phyloP scores from a whole-genome alignment of 2,888 invertebrate species.

The Phyllotreta striolata region DNA sequence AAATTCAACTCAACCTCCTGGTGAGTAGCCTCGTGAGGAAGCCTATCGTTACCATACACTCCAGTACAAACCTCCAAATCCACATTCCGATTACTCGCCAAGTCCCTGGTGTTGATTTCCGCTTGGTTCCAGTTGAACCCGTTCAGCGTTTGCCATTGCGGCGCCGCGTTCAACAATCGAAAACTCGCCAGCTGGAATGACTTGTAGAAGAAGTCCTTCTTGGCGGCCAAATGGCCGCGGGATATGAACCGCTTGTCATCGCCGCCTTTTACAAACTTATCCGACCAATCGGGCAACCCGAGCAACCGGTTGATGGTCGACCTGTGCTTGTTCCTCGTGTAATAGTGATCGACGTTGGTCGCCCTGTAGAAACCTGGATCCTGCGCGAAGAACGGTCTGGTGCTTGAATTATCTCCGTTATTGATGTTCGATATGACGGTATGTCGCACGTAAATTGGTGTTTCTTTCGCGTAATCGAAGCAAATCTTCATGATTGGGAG shows the following conservation, averaged over 20 bases:
- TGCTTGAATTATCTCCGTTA: constrained; percentile 62
- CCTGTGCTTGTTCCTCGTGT: constrained; percentile 50
- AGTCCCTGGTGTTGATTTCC: constrained; percentile 63
- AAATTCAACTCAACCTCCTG: constrained; percentile 50
- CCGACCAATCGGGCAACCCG: constrained; percentile 46
- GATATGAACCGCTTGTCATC: constrained; percentile 60
- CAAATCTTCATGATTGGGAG: constrained; percentile 65
- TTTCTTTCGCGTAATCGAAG: constrained; percentile 62
- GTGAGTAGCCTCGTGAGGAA: constrained; percentile 62
- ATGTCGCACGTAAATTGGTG: constrained; percentile 65
- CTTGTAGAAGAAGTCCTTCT: constrained; percentile 68
- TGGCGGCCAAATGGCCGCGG: constrained; percentile 70
- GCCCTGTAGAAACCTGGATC: constrained; percentile 63
- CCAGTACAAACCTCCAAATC: constrained; percentile 65
- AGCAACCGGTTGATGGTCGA: constrained; percentile 51
- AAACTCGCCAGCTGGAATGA: constrained; percentile 68
- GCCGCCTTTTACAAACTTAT: constrained; percentile 61
- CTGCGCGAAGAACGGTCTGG: constrained; percentile 61
- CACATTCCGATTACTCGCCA: constrained; percentile 56
- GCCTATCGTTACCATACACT: constrained; percentile 65
- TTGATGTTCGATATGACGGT: constrained; percentile 63
- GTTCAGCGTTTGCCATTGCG: constrained; percentile 74
- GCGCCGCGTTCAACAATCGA: constrained; percentile 70
- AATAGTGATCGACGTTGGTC: constrained; percentile 51
- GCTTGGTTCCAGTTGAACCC: constrained; percentile 66